A percentile compares a stretch with the other conserved stretches of the same genome.
phyloP scores from a whole-genome alignment of 2,113 vertebrate species.

The Nycticryphes semicollaris region DNA sequence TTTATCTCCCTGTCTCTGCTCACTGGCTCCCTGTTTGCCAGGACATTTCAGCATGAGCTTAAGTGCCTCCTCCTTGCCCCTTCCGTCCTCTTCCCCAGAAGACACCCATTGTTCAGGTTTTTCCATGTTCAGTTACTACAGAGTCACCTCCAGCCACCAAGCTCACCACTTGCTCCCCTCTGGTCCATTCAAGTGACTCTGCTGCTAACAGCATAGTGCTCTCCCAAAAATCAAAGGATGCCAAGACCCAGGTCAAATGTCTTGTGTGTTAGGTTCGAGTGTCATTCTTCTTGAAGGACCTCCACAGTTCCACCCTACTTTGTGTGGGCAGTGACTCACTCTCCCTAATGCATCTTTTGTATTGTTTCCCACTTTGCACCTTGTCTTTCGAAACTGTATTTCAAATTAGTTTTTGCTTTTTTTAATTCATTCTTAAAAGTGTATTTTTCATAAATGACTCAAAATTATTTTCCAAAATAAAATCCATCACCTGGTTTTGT shows the following conservation, averaged over 20 bases:
- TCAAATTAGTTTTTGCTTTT: not conserved
- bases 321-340: not conserved
- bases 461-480: constrained; percentile 9
- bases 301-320: not conserved
- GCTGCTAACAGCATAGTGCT: not conserved
- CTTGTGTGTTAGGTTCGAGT: accelerated
- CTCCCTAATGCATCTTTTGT: not conserved
- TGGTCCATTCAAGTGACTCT: not conserved
- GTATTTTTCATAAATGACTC: not conserved
- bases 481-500: not conserved
- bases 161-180: not conserved
- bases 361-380: not conserved
- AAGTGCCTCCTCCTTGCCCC: not conserved
- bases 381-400: not conserved
- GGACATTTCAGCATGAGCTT: not conserved
- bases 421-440: not conserved
- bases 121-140: not conserved
- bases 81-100: not conserved
- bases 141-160: not conserved
- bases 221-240: not conserved
- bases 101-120: not conserved
- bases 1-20: not conserved
- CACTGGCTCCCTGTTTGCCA: not conserved
- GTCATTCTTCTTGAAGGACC: not conserved
- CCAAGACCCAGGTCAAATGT: not conserved